Base-by-base conservation (phyloP, 2,797 vertebrate species). In the Eulemur coronatus region DNA sequence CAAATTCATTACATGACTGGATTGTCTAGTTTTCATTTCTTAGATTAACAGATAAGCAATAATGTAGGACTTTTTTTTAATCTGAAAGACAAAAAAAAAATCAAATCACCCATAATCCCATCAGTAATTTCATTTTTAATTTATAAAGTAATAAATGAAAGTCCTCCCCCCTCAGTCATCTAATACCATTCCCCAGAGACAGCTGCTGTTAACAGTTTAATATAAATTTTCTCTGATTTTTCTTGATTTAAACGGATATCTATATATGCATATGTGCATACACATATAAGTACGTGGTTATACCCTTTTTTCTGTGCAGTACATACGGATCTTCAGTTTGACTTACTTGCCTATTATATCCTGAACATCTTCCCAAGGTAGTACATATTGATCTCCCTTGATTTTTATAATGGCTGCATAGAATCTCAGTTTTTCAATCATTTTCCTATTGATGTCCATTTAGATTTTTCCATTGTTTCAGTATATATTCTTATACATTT, bases 1-100 rank as follows among this genome's bases (percentile, higher is more conserved):
- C 17, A 96, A 95, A 84, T 84, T 73, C 26, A 78, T 87, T 79
- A 59, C 15, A 57, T 59, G 17, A 61, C 35, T 70, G 57, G 73
- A 69, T 80, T 84, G 15, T 89, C 50, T 89, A 61, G n/a, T 91
- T 91, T 88, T 96, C 50, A 91, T 80, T 89, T 95, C 79, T 94
- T 80, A 94, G 46, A 52, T 72, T 43, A 81, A 4, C 18, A 91
- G 57, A 61, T 79, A 78, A 92, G 55, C 38, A 73, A 35, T 89
- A 94, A 80, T 61, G 9, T 73, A 30, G 55, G n/a, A 33, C 80
- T 88, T 84, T 24, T 82, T 72, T 81, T 38, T 1, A 78, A 48
- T 91, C 69, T 80, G 35, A 79, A 94, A 89, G 84, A 33, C 17
- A 59, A 59, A 89, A 86, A 86, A 59, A 73, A 73, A 65, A 46